phyloP scores from a whole-genome alignment of 1,140 invertebrate species.

The Ridgeia piscesae region DNA sequence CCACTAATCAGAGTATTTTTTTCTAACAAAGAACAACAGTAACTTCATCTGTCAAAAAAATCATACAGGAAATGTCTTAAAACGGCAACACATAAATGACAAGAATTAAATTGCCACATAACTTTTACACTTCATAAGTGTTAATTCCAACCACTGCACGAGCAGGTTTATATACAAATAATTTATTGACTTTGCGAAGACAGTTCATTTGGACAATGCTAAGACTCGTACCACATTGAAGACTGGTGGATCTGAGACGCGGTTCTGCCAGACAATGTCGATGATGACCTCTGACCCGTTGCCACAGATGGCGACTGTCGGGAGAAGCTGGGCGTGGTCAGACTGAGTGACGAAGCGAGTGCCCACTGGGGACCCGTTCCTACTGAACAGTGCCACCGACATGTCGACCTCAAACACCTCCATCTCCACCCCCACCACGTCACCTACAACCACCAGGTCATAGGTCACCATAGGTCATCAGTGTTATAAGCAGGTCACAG shows the following conservation, averaged over 20 bases:
- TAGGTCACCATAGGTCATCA: too few species aligned
- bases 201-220: neutral
- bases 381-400: constrained; percentile 42
- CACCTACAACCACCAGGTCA: constrained; percentile 37
- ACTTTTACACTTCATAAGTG: neutral
- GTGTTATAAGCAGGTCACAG: too few species aligned
- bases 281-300: constrained; percentile 49
- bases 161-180: neutral
- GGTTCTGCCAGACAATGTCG: constrained; percentile 49
- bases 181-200: neutral
- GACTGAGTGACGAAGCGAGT: constrained; percentile 41
- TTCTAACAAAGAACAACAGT: too few species aligned
- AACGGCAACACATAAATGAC: too few species aligned
- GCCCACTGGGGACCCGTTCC: constrained; percentile 41
- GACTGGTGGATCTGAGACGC: constrained; percentile 37
- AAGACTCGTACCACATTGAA: constrained; percentile 40
- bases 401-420: constrained; percentile 42
- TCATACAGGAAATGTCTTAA: too few species aligned
- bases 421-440: constrained; percentile 48
- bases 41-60: too few species aligned
- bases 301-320: constrained; percentile 48
- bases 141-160: neutral
- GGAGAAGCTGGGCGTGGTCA: constrained; percentile 40
- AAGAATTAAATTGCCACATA: too few species aligned
- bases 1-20: too few species aligned